Percentiles rank a stretch among this genome's conserved stretches.
These are phyloP conservation scores for Mixornis gularis DNA, from an alignment of 2,113 vertebrate species.

Conservation along the genomic window DNA sequence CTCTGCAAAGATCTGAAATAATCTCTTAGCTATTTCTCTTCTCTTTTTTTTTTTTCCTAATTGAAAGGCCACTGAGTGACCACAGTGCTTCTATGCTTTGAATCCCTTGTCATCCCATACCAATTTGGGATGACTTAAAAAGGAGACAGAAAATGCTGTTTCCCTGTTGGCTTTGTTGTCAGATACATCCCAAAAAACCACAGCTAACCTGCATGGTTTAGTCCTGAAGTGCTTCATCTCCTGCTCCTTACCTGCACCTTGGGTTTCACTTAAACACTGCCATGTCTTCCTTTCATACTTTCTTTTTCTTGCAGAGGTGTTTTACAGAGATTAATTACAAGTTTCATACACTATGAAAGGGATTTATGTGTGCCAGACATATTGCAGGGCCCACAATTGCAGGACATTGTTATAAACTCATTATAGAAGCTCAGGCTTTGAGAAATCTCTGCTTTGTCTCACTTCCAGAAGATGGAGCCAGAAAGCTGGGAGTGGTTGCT, in stretches of 20 bases:
- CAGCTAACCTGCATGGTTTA: background rate
- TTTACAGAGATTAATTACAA: background rate
- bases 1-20: background rate
- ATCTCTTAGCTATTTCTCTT: background rate
- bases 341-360: rapidly evolving
- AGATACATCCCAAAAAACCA: background rate
- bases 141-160: background rate
- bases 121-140: rapidly evolving
- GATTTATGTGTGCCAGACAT: background rate
- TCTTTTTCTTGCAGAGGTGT: background rate
- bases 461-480: constrained; percentile 66
- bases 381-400: background rate
- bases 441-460: background rate
- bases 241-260: background rate
- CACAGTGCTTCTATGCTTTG: background rate
- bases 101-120: background rate
- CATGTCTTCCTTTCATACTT: background rate
- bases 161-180: background rate
- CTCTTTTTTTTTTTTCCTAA: background rate
- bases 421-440: background rate
- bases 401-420: rapidly evolving
- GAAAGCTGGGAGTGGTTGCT: constrained; percentile 8
- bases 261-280: background rate
- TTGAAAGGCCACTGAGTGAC: background rate
- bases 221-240: background rate